Conservation (phyloP, 2,797 vertebrate genomes). For the Pangasius mekongensis region DNA sequence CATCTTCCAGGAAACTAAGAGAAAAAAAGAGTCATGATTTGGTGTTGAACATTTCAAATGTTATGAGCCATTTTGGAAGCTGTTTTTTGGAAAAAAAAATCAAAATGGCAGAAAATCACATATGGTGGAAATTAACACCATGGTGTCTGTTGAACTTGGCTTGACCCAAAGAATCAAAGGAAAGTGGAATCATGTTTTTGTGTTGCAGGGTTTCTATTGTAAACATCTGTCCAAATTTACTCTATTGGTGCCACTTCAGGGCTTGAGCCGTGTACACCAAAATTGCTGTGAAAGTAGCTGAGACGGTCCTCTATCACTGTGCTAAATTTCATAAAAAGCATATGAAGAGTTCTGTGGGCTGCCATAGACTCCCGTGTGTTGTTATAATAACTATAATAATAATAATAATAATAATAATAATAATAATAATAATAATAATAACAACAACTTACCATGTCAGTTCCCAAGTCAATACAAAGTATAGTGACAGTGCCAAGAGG, state of each 20-base stretch:
- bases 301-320: not conserved
- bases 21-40: not conserved
- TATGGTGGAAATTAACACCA: not conserved
- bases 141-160: not conserved
- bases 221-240: not conserved
- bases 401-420: not conserved
- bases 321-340: not conserved
- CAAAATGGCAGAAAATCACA: not conserved
- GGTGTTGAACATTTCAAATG: not conserved
- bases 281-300: not conserved
- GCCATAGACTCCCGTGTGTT: not conserved
- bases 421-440: not conserved
- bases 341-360: not conserved
- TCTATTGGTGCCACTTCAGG: not conserved
- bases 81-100: no score
- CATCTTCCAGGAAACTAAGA: not conserved
- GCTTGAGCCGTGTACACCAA: not conserved
- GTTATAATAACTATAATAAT: not conserved
- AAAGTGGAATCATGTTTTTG: not conserved
- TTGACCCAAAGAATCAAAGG: not conserved
- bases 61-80: not conserved
- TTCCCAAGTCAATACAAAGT: slow-evolving; percentile 95
- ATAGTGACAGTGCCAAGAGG: slow-evolving; percentile 94
- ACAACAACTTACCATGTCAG: slow-evolving; percentile 85
- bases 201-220: not conserved